Evolutionary conservation across 2,113 vertebrate species (phyloP).

Genomic region (Calidris pygmaea): DNA sequence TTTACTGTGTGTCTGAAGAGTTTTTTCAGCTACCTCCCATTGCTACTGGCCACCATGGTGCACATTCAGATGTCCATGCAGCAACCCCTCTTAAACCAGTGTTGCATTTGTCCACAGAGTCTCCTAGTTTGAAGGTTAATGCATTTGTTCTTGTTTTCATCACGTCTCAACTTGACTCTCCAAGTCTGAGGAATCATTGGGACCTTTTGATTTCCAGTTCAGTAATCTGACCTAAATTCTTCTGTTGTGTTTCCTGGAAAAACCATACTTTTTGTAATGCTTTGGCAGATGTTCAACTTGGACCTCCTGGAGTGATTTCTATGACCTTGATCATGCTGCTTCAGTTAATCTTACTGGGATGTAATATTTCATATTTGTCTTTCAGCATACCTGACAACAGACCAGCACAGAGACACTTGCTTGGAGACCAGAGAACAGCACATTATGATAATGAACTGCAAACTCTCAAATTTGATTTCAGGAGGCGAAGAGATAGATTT

Average conservation of each 20-base stretch:
- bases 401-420: background rate
- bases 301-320: constrained; percentile 1
- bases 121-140: background rate
- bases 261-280: background rate
- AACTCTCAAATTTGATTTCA: background rate
- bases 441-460: background rate
- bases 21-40: background rate
- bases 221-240: constrained; percentile 15
- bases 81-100: background rate
- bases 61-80: background rate
- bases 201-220: background rate
- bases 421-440: background rate
- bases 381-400: background rate
- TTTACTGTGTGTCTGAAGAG: background rate
- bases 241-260: constrained; percentile 15
- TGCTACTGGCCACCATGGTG: background rate
- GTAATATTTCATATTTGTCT: background rate
- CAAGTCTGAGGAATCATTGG: background rate
- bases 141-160: background rate
- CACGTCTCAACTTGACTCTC: background rate
- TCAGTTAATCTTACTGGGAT: background rate
- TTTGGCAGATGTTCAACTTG: background rate
- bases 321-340: background rate
- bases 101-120: background rate
- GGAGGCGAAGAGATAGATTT: background rate